phyloP scores from a whole-genome alignment of 1,140 invertebrate genomes.

The Proales similis region DNA sequence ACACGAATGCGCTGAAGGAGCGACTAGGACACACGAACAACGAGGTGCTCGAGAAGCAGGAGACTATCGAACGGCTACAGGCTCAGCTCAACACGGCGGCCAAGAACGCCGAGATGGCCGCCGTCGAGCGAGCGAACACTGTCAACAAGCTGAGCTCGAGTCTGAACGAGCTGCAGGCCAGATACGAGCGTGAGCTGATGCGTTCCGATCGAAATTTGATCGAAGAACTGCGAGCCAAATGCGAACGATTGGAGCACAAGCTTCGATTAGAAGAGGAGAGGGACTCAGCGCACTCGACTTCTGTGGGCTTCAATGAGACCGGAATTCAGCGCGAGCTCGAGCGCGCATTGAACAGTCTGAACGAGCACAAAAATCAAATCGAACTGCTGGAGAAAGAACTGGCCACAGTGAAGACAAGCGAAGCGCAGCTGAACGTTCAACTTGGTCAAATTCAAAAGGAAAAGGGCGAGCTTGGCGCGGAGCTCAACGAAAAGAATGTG shows the following conservation, averaged over 20 bases:
- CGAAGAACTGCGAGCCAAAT: constrained; percentile 21
- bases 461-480: constrained; percentile 18
- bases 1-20: constrained; percentile 30
- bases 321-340: constrained; percentile 35
- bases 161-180: constrained; percentile 20
- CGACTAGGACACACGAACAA: neutral
- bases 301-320: constrained; percentile 32
- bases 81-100: constrained; percentile 13
- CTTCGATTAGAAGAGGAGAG: too few relatives aligned
- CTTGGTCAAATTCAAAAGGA: constrained; percentile 10
- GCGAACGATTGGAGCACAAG: neutral
- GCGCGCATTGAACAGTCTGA: constrained; percentile 6
- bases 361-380: constrained; percentile 29
- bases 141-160: constrained; percentile 16
- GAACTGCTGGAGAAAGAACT: constrained; percentile 31
- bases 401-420: constrained; percentile 6
- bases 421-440: neutral
- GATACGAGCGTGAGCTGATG: constrained; percentile 31
- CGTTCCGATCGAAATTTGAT: constrained; percentile 15
- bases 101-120: constrained; percentile 11
- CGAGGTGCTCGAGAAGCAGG: constrained; percentile 30
- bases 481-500: constrained; percentile 27
- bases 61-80: constrained; percentile 7
- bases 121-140: constrained; percentile 7
- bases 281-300: too few relatives aligned